A percentile compares a stretch with the other conserved stretches of the same genome.
Evolutionary conservation across 2,113 vertebrate species (phyloP).

Genomic region (Gulo gulo): DNA sequence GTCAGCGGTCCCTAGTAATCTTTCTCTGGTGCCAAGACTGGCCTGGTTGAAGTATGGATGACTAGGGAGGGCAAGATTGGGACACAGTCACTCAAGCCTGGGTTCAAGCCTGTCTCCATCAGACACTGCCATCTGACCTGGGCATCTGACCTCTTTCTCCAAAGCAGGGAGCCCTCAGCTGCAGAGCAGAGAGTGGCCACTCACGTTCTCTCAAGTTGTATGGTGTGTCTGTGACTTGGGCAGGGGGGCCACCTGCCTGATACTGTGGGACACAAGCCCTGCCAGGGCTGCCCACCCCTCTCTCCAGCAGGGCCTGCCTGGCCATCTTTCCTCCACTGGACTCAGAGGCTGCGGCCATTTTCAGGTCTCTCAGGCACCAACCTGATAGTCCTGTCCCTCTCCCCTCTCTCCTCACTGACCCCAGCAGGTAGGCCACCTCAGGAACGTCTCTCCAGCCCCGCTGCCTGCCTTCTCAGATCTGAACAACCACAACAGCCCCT

Average conservation of each 20-base stretch:
- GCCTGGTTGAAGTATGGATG: background rate
- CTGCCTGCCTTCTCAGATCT: background rate
- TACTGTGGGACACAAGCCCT: background rate
- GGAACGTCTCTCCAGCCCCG: accelerated
- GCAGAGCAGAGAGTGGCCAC: background rate
- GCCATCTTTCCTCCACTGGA: background rate
- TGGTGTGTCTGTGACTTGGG: background rate
- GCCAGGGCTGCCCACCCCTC: no score
- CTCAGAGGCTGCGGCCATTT: background rate
- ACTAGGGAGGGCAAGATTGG: no score
- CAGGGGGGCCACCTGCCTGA: background rate
- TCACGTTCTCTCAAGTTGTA: background rate
- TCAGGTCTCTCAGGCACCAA: background rate
- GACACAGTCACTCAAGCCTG: background rate
- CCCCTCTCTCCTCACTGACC: background rate
- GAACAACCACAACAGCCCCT: background rate
- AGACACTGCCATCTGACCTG: background rate
- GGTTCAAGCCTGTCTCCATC: background rate
- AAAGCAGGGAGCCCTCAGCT: background rate
- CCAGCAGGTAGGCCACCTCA: background rate
- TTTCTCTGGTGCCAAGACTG: background rate
- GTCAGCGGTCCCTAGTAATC: background rate
- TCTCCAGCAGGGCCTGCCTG: background rate
- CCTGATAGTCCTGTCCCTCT: background rate
- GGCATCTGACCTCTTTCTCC: background rate